Base-by-base conservation (phyloP, 1,140 invertebrate species). In the Rhagoletis zephyria region DNA sequence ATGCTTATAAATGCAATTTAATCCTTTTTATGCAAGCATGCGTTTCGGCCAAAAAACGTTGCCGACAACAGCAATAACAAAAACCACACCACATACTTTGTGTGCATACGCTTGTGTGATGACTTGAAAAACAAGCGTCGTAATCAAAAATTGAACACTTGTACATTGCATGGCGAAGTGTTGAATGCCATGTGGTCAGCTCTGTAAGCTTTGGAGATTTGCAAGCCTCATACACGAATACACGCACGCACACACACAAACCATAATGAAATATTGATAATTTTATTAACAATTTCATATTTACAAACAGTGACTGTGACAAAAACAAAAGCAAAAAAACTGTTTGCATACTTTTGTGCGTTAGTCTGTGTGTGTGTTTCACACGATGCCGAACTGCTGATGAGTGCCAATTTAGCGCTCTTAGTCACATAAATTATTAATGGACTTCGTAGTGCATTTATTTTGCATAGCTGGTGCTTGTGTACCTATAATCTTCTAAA, bases 231-330 rank as follows among this genome's bases (percentile, higher is more conserved):
- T 42, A 16, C 74, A 30, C 74, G 48, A 12, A 77, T 19, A 64
- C 42, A 6, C 14, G 10, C 40, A 4, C 40, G 14, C 67, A 48
- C 10, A 30, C 30, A 16, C 67, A 81, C 51, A 81, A 81, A 56
- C 74, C 74, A 30, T 81, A 85, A 85, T 85, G 85, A 61, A 85
- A 85, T 85, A 85, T 85, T 85, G 85, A 85, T 85, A 85, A 85
- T 85, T 85, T 85, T 85, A 85, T 85, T 85, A 85, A 85, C 85
- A 85, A 85, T 85, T 85, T 85, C 60, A 81, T 81, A 42, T 81
- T 81, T 51, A 56, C 74, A 81, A 81, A 81, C 74, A 81, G 45
- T 19, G 5, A 9, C 3, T 74, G 74, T 56, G 48, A 81, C 74
- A 81, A 51, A 77, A 77, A 77, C 70, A 1, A 4, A 16, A n/a